Base-by-base conservation (phyloP, 53 echinoderm and acorn worm genomes). In the Holothuria scabra region DNA sequence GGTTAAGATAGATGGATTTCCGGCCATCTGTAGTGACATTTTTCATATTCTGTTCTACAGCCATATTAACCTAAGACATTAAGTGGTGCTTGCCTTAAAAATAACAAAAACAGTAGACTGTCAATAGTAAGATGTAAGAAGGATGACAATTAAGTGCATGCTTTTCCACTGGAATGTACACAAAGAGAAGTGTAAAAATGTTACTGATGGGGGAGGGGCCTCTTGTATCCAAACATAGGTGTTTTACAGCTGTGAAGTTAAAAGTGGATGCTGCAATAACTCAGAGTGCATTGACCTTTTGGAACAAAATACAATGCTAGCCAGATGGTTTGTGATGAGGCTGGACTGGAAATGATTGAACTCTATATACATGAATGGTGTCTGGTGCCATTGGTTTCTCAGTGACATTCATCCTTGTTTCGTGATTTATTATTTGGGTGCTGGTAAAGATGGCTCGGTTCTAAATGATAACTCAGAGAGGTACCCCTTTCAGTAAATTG, bases 141-240 rank as follows among this genome's bases (percentile, higher is more conserved):
- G 48, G 46, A 7, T 21, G 72, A 44, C 72, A 72, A 72, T 72
- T 72, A 72, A 46, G n/a, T 72, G 72, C 72, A 2, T 72, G 72
- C 72, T 72, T 44, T 52, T 72, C 14, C 72, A 46, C 8, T 44
- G 72, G 72, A 72, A 72, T 72, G 72, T 72, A 72, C 72, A 72
- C 72, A 72, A 72, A 72, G 46, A 22, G 14, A 9, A 72, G 20
- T 19, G 48, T 72, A 41, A 72, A n/a, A 72, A 72, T 72, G 72
- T 72, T 44, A 38, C 44, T 72, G 72, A 72, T 46, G 12, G 46
- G 72, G 72, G 12, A 25, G 72, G 72, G 32, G 46, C 38, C 67
- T 21, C 46, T 44, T 24, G 24, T 48, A 72, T 46, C 48, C 72
- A 72, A 72, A 72, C 46, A 72, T 25, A 23, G 46, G n/a, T 11